Conservation (phyloP, 2,888 invertebrate species). For the Temnothorax rugatulus region DNA sequence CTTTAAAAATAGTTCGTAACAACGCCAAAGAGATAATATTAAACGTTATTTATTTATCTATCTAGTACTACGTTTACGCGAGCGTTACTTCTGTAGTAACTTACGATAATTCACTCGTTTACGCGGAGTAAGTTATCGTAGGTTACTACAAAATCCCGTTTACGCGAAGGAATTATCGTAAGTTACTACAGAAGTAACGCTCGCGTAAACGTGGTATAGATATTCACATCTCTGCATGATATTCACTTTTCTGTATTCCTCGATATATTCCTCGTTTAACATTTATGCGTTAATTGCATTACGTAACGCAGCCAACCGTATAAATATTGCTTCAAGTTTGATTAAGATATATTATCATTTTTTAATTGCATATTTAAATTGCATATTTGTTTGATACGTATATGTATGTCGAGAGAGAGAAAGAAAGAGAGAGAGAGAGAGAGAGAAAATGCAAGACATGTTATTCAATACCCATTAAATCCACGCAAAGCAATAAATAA, state of each 20-base stretch:
- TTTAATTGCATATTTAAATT: not conserved
- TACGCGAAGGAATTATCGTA: too few species aligned
- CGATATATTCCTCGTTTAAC: not conserved
- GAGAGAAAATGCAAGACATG: not conserved
- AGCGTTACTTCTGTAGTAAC: too few species aligned
- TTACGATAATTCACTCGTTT: too few species aligned
- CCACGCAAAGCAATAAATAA: not conserved
- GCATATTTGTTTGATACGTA: not conserved
- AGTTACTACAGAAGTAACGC: too few species aligned
- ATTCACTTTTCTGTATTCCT: not conserved
- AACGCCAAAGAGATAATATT: not conserved
- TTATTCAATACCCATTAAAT: constrained; percentile 22
- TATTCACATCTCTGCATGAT: not conserved
- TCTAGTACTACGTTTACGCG: not conserved
- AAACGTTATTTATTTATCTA: not conserved
- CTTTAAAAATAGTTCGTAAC: not conserved
- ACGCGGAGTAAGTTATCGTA: too few species aligned
- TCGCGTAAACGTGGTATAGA: too few species aligned
- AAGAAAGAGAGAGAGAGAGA: not conserved
- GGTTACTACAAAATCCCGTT: too few species aligned
- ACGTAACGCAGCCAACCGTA: not conserved
- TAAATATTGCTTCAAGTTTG: constrained; percentile 2
- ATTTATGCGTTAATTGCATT: not conserved
- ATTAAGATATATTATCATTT: not conserved
- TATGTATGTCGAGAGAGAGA: not conserved